These are phyloP conservation scores for Aurelia sp. DNA, from an alignment of 30 jellyfish, hydroid and myxozoan genomes.

Conservation along the genomic window DNA sequence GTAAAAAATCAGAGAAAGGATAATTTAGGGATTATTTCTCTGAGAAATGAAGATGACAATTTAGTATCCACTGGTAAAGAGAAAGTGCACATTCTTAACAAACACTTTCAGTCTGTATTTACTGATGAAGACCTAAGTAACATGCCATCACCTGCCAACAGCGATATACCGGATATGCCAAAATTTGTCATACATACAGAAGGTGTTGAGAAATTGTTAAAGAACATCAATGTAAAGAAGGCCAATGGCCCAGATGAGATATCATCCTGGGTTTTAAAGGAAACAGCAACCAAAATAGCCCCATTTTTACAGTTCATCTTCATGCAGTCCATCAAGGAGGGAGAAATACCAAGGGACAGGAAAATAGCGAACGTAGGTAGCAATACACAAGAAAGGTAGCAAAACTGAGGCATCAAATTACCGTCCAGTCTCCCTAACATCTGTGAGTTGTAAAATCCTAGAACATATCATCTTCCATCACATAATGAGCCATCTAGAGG, in stretches of 20 bases:
- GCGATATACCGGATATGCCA: slow-evolving; percentile 44
- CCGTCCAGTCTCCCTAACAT: too few relatives aligned
- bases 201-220: slow-evolving; percentile 47
- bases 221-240: slow-evolving; percentile 53
- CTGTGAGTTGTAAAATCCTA: too few relatives aligned
- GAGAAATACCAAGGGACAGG: slow-evolving; percentile 30
- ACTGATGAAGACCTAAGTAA: slow-evolving; percentile 33
- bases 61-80: slow-evolving; percentile 31
- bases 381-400: too few relatives aligned
- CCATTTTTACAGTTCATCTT: slow-evolving; percentile 48
- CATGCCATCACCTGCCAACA: slow-evolving; percentile 52
- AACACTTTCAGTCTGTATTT: slow-evolving; percentile 32
- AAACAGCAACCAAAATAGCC: slow-evolving; percentile 46
- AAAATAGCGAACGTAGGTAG: too few relatives aligned
- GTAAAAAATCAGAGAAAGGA: slow-evolving; percentile 11
- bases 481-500: too few relatives aligned
- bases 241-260: slow-evolving; percentile 45
- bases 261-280: slow-evolving; percentile 50
- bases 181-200: slow-evolving; percentile 30
- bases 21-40: slow-evolving; percentile 1
- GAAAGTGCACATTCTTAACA: slow-evolving; percentile 40
- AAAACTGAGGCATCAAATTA: too few relatives aligned
- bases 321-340: slow-evolving; percentile 58
- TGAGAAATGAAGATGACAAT: slow-evolving; percentile 29
- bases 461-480: too few relatives aligned